Base-by-base conservation (phyloP, 2,113 vertebrate species). In the Engraulis encrasicolus region DNA sequence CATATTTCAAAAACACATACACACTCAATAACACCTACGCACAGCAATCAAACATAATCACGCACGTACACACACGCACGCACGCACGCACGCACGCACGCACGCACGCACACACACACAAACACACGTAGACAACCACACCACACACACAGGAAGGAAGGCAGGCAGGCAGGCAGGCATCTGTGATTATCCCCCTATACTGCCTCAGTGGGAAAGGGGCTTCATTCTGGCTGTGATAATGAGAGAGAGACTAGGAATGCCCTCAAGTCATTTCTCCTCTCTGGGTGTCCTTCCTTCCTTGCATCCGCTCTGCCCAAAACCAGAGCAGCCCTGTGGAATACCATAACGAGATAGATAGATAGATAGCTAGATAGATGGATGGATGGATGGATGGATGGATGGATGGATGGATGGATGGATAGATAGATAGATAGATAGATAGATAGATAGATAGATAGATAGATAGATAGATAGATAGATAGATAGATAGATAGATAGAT, bases 221-320 rank as follows among this genome's bases (percentile, higher is more conserved):
- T 27, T 89, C 82, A 85, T 89, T 88, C 82, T 85, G 50, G 38
- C 81, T 71, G 79, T 38, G 89, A 86, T 89, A 89, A 91, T 91
- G 85, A 89, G 81, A 52, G 77, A 87, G 86, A 89, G 85, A 89
- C 86, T 50, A 38, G 20, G 18, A 84, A 89, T 86, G 82, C 86
- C 85, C 85, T 48, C 50, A 86, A 87, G 87, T 89, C 83, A 89
- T 89, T 89, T 89, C 78, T 81, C 85, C 49, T 78, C 49, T 79
- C 83, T 74, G 81, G 45, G 83, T 38, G 77, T 82, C 80, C 50
- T 83, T 85, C 77, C 74, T 61, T 36, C 18, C 40, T 80, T 36
- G 54, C 78, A 18, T 9, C 52, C 52, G 2, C 23, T 9, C 52
- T 58, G n/a, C 54, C 20, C 27, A n/a, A 66, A 23, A 11, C 23